Evolutionary conservation across 2,113 vertebrate species (phyloP).

Genomic region (Okapia johnstoni): DNA sequence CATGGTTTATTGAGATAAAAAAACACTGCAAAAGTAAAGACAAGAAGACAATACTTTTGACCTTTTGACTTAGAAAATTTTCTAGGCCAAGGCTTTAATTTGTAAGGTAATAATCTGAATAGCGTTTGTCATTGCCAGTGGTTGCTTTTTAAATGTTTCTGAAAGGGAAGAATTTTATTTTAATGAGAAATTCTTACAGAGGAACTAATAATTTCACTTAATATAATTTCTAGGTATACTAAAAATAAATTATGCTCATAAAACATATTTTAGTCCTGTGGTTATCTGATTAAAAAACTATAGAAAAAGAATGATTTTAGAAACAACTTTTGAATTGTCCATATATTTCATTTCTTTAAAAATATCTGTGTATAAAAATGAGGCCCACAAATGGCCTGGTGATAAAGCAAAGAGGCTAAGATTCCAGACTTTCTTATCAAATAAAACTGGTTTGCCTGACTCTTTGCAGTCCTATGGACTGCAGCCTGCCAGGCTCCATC

Average conservation of each 20-base stretch:
- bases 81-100: not conserved
- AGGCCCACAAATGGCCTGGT: not conserved
- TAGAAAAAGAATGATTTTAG: not conserved
- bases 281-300: not conserved
- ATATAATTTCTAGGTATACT: slow-evolving; percentile 1
- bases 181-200: not conserved
- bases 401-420: not conserved
- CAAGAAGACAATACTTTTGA: not conserved
- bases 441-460: not conserved
- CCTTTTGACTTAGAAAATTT: not conserved
- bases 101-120: not conserved
- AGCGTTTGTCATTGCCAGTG: not conserved
- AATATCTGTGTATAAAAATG: not conserved
- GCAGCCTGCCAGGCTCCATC: not conserved
- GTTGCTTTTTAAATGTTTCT: not conserved
- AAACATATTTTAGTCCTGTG: not conserved
- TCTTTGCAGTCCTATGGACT: not conserved
- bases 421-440: not conserved
- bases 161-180: not conserved
- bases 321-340: not conserved
- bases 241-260: not conserved
- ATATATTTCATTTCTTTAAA: not conserved
- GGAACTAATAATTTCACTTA: not conserved
- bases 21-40: not conserved
- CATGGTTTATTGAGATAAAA: not conserved